Conservation (phyloP, 2,797 vertebrate species). For the Enteromius viviparus region DNA sequence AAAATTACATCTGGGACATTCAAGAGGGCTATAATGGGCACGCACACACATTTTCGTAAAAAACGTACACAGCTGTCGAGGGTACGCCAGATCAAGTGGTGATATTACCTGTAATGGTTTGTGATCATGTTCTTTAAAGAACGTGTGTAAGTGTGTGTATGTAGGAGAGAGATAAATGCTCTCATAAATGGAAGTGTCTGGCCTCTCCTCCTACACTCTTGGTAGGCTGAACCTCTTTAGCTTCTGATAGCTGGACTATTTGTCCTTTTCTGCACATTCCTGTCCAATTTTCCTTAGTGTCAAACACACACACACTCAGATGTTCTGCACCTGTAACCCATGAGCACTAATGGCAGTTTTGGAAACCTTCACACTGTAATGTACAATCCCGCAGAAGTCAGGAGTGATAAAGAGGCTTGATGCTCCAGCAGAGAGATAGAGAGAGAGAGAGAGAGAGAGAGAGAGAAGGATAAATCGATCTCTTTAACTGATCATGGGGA, state of each 20-base stretch:
- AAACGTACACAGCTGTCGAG: slow-evolving; percentile 9
- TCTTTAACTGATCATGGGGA: slow-evolving; percentile 35
- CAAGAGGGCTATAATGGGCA: slow-evolving; percentile 3
- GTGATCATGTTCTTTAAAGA: slow-evolving; percentile 34
- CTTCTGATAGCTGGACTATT: slow-evolving; percentile 45
- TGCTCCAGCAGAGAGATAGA: slow-evolving; percentile 3
- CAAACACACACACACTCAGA: slow-evolving; percentile 1
- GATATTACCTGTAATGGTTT: slow-evolving; percentile 51
- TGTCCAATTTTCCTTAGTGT: neutral
- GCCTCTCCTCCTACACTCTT: slow-evolving; percentile 30
- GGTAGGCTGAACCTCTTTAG: slow-evolving; percentile 22
- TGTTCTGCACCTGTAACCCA: neutral
- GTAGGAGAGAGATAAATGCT: slow-evolving; percentile 23
- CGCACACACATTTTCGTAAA: neutral
- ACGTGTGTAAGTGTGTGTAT: slow-evolving; percentile 9
- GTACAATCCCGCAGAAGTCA: slow-evolving; percentile 11
- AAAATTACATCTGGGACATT: slow-evolving; percentile 25
- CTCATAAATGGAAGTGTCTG: slow-evolving; percentile 33
- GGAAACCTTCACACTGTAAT: slow-evolving; percentile 14
- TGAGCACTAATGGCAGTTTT: neutral
- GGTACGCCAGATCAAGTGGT: slow-evolving; percentile 47
- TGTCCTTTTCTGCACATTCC: slow-evolving; percentile 29
- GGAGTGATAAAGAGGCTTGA: slow-evolving; percentile 19
- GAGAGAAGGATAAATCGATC: slow-evolving; percentile 27
- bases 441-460: neutral